These are phyloP conservation scores for Drosophila bocki DNA, from an alignment of 1,140 invertebrate species.

Conservation along the genomic window DNA sequence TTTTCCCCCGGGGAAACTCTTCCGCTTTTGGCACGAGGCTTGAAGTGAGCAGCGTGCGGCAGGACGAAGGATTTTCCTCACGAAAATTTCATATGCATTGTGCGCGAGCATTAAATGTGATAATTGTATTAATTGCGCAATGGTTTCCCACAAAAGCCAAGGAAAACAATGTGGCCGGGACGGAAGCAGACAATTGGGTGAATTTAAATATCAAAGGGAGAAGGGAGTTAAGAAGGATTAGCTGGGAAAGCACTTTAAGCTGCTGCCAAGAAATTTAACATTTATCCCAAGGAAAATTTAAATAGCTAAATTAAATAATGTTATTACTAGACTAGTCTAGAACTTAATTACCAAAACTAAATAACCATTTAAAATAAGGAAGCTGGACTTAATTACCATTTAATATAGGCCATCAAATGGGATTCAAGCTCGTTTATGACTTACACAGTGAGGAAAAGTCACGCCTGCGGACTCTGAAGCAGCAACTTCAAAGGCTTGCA, in stretches of 20 bases:
- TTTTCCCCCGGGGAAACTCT: slow-evolving; percentile 40
- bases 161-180: slow-evolving; percentile 37
- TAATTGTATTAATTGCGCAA: slow-evolving; percentile 75
- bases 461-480: slow-evolving; percentile 3
- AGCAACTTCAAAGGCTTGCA: slow-evolving; percentile 54
- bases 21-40: slow-evolving; percentile 67
- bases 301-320: not conserved
- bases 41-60: slow-evolving; percentile 35
- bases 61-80: slow-evolving; percentile 19
- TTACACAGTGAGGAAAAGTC: slow-evolving; percentile 17
- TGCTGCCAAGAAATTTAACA: not conserved
- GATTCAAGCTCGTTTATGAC: slow-evolving; percentile 45
- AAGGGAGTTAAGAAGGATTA: not conserved
- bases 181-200: slow-evolving; percentile 20
- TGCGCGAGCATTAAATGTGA: slow-evolving; percentile 68
- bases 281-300: not conserved
- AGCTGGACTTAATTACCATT: slow-evolving; percentile 49
- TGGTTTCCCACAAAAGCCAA: slow-evolving; percentile 53
- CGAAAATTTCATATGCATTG: slow-evolving; percentile 71
- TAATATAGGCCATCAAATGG: slow-evolving; percentile 19
- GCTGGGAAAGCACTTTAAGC: slow-evolving; percentile 8
- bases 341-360: slow-evolving; percentile 23
- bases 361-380: slow-evolving; percentile 9
- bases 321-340: not conserved
- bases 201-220: slow-evolving; percentile 18